Evolutionary conservation across 2,888 invertebrate species (phyloP), one percentile per base, ranked within the genome.

Genomic region (Oxycera nigricornis): DNA sequence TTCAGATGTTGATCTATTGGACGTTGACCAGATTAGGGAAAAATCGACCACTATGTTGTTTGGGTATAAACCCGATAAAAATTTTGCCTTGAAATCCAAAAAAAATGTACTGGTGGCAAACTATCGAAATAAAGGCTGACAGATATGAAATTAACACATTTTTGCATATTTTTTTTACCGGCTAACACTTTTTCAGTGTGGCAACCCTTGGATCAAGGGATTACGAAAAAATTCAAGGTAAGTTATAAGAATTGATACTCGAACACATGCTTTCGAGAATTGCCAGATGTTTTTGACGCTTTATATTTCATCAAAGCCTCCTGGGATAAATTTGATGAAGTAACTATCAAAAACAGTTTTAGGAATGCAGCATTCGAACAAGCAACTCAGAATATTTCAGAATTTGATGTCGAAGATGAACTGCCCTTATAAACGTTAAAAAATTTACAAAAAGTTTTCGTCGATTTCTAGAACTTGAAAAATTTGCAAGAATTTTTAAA

Each of bases 241-340:
- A 35, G 11, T 35, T 35, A 35, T 7, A 35, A 11, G 11, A 9
- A 14, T 46, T n/a, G n/a, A n/a, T n/a, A n/a, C n/a, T n/a, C n/a
- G n/a, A n/a, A n/a, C n/a, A n/a, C n/a, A n/a, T n/a, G n/a, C n/a
- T n/a, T n/a, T n/a, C n/a, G n/a, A n/a, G n/a, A n/a, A n/a, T n/a
- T n/a, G n/a, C n/a, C n/a, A n/a, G n/a, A n/a, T n/a, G n/a, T n/a
- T n/a, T n/a, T n/a, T 55, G 55, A 55, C 22, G 17, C 20, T 3
- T 20, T 55, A 17, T 55, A 22, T 22, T 55, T 20, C 22, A 55
- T 22, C 4, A 55, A 20, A 20, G 55, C 55, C 4, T 55, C 22
- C 20, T 55, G 55, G 22, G 22, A 55, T 55, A 55, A 55, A 20
- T 17, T 55, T 55, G 55, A 55, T n/a, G 46, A n/a, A 20, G 55